These are phyloP conservation scores for Scarus forsteni DNA, from an alignment of 2,797 vertebrate genomes.

Conservation along the genomic window DNA sequence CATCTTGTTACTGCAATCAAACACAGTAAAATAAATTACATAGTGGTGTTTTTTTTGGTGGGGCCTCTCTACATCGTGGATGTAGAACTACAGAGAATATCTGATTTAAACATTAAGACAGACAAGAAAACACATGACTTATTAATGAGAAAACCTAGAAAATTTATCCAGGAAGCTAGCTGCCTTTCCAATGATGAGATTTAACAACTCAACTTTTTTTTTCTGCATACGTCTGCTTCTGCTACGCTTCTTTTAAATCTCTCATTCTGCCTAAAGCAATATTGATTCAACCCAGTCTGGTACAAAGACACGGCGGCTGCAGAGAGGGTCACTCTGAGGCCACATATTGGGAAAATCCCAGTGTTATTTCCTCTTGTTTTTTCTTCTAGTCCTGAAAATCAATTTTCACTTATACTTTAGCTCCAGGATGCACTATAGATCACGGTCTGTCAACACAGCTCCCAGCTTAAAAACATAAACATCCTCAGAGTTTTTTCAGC, in stretches of 20 bases:
- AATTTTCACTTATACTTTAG: not conserved
- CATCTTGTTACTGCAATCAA: no score
- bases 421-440: not conserved
- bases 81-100: no score
- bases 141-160: no score
- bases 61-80: no score
- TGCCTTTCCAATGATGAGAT: no score
- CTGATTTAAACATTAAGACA: no score
- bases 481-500: not conserved
- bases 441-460: not conserved
- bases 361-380: not conserved
- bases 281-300: constrained; percentile 49
- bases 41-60: no score
- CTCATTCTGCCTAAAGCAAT: constrained; percentile 16
- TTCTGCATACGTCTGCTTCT: not conserved
- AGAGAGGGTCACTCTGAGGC: constrained; percentile 18
- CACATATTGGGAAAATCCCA: constrained; percentile 13
- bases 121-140: no score
- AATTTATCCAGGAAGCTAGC: no score
- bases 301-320: constrained; percentile 23
- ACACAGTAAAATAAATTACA: no score
- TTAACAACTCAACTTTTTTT: not conserved
- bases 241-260: constrained; percentile 15
- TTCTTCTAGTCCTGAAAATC: constrained; percentile 7
- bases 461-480: not conserved